Percentiles rank a stretch among this genome's conserved stretches.
Evolutionary conservation across 1,140 invertebrate genomes (phyloP).

Genomic region (Phymastichus coffea): DNA sequence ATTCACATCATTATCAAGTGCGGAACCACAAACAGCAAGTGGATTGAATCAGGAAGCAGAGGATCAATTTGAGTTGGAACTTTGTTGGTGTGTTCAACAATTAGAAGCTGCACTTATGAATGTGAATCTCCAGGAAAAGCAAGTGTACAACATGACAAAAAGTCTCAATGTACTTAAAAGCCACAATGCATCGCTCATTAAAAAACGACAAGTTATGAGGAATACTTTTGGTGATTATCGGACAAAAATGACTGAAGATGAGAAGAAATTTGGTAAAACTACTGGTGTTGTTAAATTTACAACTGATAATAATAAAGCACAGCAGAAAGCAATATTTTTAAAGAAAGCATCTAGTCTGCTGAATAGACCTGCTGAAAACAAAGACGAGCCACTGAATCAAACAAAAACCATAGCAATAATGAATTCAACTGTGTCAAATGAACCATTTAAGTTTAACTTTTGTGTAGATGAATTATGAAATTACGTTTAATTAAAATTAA

Average conservation of each 20-base stretch:
- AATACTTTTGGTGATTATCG: constrained; percentile 73
- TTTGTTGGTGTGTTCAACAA: constrained; percentile 77
- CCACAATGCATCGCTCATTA: constrained; percentile 64
- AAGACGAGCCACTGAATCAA: constrained; percentile 22
- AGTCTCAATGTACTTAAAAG: constrained; percentile 67
- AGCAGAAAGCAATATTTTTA: constrained; percentile 60
- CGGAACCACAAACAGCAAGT: constrained; percentile 31
- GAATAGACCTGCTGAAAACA: no score
- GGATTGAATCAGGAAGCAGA: constrained; percentile 55
- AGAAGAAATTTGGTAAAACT: constrained; percentile 63
- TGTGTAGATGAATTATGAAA: constrained; percentile 2
- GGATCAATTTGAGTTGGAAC: constrained; percentile 70
- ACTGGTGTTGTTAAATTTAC: constrained; percentile 52
- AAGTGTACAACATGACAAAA: constrained; percentile 64
- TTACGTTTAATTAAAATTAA: no score
- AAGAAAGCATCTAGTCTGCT: constrained; percentile 50
- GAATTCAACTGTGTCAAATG: constrained; percentile 34
- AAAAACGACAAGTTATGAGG: constrained; percentile 73
- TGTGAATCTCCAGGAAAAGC: constrained; percentile 64
- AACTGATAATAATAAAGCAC: constrained; percentile 32
- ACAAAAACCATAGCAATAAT: constrained; percentile 24
- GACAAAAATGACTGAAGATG: constrained; percentile 71
- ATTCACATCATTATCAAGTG: not conserved
- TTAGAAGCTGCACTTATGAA: constrained; percentile 60
- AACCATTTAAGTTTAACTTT: constrained; percentile 61